phyloP scores from a whole-genome alignment of 2,113 vertebrate species.

The Oenanthe oenanthe region DNA sequence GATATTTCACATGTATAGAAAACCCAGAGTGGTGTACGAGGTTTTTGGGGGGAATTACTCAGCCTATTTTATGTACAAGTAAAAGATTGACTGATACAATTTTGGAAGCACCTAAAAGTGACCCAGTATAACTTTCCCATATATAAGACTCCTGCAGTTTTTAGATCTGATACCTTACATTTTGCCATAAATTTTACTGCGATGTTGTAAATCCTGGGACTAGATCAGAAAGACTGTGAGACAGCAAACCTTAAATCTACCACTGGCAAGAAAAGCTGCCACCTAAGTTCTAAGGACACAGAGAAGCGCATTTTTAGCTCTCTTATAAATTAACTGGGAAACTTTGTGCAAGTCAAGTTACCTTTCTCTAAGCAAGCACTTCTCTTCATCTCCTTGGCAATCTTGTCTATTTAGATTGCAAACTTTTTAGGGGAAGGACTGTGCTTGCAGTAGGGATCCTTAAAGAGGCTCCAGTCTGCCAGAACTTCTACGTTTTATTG shows the following conservation, averaged over 20 bases:
- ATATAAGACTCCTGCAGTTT: background rate
- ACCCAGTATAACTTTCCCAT: background rate
- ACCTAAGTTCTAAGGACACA: background rate
- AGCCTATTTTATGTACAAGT: background rate
- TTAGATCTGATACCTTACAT: background rate
- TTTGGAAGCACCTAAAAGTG: background rate
- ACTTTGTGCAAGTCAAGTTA: background rate
- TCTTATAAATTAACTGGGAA: background rate
- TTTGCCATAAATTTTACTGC: background rate
- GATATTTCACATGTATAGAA: background rate
- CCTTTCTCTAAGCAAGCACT: background rate
- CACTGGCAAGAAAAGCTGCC: background rate
- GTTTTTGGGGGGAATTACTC: background rate
- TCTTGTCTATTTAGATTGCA: background rate
- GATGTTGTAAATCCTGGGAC: background rate
- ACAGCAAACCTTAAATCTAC: constrained; percentile 39
- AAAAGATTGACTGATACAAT: background rate
- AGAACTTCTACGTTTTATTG: background rate
- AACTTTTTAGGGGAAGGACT: background rate
- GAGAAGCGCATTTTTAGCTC: background rate
- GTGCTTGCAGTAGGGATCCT: background rate
- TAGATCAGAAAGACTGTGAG: background rate
- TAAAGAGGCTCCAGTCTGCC: background rate
- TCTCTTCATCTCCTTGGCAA: background rate
- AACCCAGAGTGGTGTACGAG: background rate